phyloP scores from a whole-genome alignment of 1,140 invertebrate genomes.

The Mamestra configurata region DNA sequence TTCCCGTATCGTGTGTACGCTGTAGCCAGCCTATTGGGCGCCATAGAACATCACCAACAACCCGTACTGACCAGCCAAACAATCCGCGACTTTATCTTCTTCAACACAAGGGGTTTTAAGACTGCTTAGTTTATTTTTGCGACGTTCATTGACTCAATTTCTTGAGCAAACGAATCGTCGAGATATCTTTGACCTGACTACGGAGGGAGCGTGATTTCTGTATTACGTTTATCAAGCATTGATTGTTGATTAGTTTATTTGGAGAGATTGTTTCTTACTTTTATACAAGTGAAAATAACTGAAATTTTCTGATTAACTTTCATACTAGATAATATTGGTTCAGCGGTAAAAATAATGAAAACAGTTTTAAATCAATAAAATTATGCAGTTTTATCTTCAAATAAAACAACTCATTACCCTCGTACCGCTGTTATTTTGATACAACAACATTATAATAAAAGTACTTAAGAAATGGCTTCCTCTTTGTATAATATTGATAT shows the following conservation, averaged over 20 bases:
- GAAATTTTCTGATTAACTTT: too few species aligned
- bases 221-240: constrained; percentile 38
- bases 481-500: too few species aligned
- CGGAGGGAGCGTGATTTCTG: constrained; percentile 37
- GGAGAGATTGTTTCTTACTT: neutral
- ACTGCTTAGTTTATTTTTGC: constrained; percentile 10
- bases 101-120: neutral
- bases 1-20: constrained; percentile 49
- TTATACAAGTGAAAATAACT: neutral
- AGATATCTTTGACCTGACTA: constrained; percentile 47
- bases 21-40: constrained; percentile 56
- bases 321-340: too few species aligned
- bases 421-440: too few species aligned
- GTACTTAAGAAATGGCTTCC: too few species aligned
- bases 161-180: constrained; percentile 55
- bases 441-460: too few species aligned
- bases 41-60: constrained; percentile 34
- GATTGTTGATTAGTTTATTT: constrained; percentile 40
- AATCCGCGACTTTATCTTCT: neutral
- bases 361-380: too few species aligned
- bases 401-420: too few species aligned
- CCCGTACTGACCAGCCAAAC: neutral
- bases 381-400: too few species aligned
- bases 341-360: too few species aligned
- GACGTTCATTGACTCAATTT: constrained; percentile 56